These are phyloP conservation scores for Silurus asotus DNA, from an alignment of 2,113 vertebrate species.

Conservation along the genomic window DNA sequence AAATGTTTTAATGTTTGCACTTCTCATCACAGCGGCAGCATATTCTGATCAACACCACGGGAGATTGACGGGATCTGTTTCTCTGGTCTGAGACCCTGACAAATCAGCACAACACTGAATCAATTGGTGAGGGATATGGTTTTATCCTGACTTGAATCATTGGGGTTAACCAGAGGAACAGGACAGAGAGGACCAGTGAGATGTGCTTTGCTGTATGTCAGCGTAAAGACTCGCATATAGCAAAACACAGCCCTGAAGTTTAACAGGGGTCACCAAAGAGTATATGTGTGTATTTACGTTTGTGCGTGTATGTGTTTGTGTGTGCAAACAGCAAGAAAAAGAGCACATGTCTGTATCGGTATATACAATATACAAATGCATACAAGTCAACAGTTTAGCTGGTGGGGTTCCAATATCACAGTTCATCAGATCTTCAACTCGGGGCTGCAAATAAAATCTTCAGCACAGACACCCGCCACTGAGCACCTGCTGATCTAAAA, in stretches of 20 bases:
- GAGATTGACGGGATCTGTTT: slow-evolving; percentile 22
- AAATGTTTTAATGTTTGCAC: slow-evolving; percentile 34
- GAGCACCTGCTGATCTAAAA: not conserved
- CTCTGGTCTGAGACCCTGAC: slow-evolving; percentile 8
- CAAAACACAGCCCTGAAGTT: slow-evolving; percentile 6
- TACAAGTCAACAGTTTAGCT: not conserved
- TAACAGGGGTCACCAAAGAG: not conserved
- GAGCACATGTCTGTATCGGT: slow-evolving; percentile 19
- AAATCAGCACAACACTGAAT: not conserved
- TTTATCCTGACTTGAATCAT: slow-evolving; percentile 10
- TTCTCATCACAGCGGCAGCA: slow-evolving; percentile 40
- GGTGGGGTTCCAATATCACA: not conserved
- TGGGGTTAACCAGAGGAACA: slow-evolving; percentile 28
- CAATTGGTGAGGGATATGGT: not conserved
- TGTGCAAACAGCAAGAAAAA: not conserved
- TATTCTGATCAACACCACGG: slow-evolving; percentile 27
- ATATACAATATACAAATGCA: slow-evolving; percentile 6
- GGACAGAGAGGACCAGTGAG: slow-evolving; percentile 10
- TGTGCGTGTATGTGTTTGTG: slow-evolving; percentile 9
- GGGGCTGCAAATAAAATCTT: slow-evolving; percentile 10
- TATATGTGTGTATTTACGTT: not conserved
- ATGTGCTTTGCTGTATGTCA: slow-evolving; percentile 21
- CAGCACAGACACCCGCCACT: not conserved
- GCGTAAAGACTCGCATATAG: slow-evolving; percentile 6
- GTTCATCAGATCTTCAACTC: not conserved